A percentile compares a stretch with the other conserved stretches of the same genome.
These are phyloP conservation scores for Lithophane semibrunnea DNA, from an alignment of 2,888 invertebrate genomes.

Conservation along the genomic window DNA sequence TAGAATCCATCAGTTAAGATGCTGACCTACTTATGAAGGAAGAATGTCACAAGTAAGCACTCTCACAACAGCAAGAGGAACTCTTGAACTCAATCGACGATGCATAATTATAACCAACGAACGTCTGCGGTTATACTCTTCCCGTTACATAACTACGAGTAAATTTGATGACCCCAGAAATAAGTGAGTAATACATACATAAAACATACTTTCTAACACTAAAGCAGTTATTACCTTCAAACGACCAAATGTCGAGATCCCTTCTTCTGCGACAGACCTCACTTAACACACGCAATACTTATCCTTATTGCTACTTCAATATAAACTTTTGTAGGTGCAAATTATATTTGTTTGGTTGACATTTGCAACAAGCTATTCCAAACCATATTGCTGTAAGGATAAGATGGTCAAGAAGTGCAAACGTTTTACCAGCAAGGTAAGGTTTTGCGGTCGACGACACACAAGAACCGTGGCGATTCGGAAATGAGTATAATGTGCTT, in stretches of 20 bases:
- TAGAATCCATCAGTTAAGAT: constrained; percentile 2
- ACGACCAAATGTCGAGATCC: constrained; percentile 48
- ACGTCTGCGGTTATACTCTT: not conserved
- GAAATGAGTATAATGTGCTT: constrained; percentile 63
- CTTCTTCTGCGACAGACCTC: constrained; percentile 18
- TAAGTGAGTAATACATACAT: constrained; percentile 48
- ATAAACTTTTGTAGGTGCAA: constrained; percentile 46
- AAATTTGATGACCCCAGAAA: constrained; percentile 25
- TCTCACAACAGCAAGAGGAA: not conserved
- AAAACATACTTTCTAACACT: constrained; percentile 54
- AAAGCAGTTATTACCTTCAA: constrained; percentile 55
- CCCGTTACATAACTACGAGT: constrained; percentile 4
- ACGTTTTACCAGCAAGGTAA: constrained; percentile 8
- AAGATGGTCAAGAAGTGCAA: constrained; percentile 25
- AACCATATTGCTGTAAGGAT: not conserved
- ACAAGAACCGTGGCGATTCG: constrained; percentile 52
- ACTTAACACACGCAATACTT: constrained; percentile 38
- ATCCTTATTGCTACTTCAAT: constrained; percentile 42
- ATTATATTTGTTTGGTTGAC: constrained; percentile 24
- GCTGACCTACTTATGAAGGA: constrained; percentile 24
- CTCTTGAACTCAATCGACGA: constrained; percentile 9
- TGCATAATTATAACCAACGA: constrained; percentile 28
- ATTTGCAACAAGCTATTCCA: constrained; percentile 16
- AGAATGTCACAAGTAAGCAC: not conserved
- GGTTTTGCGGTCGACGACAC: constrained; percentile 49